phyloP scores from a whole-genome alignment of 2,888 invertebrate genomes.

The Melanostoma mellinum region DNA sequence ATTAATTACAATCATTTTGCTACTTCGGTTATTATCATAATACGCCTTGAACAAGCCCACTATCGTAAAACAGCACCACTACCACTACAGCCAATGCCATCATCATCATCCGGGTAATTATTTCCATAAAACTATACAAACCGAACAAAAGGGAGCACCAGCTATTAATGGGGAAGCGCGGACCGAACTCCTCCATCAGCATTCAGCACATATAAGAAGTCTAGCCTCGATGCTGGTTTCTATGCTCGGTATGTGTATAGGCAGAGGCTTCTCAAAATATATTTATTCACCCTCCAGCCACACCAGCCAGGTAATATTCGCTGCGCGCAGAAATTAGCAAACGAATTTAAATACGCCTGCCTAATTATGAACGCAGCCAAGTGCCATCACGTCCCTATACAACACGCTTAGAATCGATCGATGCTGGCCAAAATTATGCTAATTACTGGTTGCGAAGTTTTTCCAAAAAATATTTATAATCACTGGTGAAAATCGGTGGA shows the following conservation, averaged over 20 bases:
- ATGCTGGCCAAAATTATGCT: conserved; percentile 72
- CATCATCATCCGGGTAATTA: conserved; percentile 67
- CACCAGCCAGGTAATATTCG: conserved; percentile 27
- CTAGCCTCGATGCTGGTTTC: conserved; percentile 58
- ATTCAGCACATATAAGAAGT: conserved; percentile 22
- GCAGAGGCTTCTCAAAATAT: conserved; percentile 3
- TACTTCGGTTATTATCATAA: conserved; percentile 73
- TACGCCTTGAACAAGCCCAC: conserved; percentile 58
- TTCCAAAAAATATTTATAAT: conserved; percentile 68
- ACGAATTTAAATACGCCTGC: conserved; percentile 68
- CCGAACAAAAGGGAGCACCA: conserved; percentile 44
- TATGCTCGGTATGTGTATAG: conserved; percentile 34
- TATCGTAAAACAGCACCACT: conserved; percentile 53
- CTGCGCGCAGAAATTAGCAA: conserved; percentile 62
- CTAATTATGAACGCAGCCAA: conserved; percentile 65
- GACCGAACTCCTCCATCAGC: too few relatives aligned
- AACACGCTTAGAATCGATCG: conserved; percentile 62
- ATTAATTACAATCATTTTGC: conserved; percentile 74
- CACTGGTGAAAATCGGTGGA: conserved; percentile 57
- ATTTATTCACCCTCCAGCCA: conserved; percentile 45
- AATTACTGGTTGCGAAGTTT: conserved; percentile 69
- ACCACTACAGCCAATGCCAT: conserved; percentile 12
- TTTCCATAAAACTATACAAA: conserved; percentile 40
- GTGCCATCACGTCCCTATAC: conserved; percentile 61
- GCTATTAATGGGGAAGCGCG: conserved; percentile 36